Conservation (phyloP, 2,113 vertebrate genomes). For the Ascaphus truei region DNA sequence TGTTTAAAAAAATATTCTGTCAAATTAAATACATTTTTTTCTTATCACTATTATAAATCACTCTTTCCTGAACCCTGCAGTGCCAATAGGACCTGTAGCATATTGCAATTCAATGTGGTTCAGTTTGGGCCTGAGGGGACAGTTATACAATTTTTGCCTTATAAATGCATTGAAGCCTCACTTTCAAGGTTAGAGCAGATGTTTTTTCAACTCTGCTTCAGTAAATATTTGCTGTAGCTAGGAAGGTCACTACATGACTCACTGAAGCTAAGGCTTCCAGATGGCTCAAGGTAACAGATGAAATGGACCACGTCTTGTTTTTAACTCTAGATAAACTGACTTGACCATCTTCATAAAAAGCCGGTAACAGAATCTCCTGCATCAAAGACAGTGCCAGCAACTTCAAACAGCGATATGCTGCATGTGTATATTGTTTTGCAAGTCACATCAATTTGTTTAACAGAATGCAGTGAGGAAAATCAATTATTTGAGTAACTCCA, state of each 20-base stretch:
- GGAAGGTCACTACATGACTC: not conserved
- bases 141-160: no score
- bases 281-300: not conserved
- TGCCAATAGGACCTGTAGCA: no score
- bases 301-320: not conserved
- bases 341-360: not conserved
- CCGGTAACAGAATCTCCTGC: not conserved
- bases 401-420: not conserved
- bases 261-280: not conserved
- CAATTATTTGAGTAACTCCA: slow-evolving; percentile 39
- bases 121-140: no score
- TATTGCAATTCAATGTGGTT: no score
- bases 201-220: not conserved
- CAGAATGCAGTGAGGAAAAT: slow-evolving; percentile 11
- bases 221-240: not conserved
- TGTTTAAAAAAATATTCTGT: no score
- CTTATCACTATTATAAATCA: no score
- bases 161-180: not conserved
- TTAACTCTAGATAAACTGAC: not conserved
- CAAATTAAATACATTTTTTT: no score
- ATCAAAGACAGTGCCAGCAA: not conserved
- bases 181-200: not conserved
- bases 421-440: slow-evolving; percentile 1
- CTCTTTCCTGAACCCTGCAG: no score
- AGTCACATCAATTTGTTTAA: not conserved